Conservation (phyloP, 2,797 vertebrate genomes). For the Hippocampus kuda region DNA sequence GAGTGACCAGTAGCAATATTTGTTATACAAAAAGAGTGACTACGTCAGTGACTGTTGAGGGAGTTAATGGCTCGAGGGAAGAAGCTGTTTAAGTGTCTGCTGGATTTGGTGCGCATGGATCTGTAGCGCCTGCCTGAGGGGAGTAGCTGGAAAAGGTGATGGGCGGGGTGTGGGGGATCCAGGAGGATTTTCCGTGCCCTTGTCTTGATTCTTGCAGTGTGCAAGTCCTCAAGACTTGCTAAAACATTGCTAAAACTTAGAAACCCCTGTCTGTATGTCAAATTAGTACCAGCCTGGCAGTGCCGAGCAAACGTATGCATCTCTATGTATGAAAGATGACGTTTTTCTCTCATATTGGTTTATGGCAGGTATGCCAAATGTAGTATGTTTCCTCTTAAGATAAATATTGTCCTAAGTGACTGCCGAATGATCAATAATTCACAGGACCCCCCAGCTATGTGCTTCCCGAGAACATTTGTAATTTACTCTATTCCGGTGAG, state of each 20-base stretch:
- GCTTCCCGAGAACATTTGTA: constrained; percentile 41
- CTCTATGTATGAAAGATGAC: background rate
- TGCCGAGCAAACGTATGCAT: background rate
- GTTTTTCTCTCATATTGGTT: background rate
- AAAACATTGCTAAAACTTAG: background rate
- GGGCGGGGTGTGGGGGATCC: too few relatives aligned
- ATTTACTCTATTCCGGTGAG: constrained; percentile 37
- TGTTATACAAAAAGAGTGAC: too few relatives aligned
- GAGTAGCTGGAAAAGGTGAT: too few relatives aligned
- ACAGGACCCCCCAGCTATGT: constrained; percentile 58
- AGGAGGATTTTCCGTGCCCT: too few relatives aligned
- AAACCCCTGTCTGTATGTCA: background rate
- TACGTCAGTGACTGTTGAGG: too few relatives aligned
- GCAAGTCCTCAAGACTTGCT: too few relatives aligned
- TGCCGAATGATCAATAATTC: constrained; percentile 61
- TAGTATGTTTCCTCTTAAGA: constrained; percentile 12
- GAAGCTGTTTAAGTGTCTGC: too few relatives aligned
- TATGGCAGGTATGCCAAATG: background rate
- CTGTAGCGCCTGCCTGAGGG: too few relatives aligned
- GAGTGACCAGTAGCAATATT: too few relatives aligned
- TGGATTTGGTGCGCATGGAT: too few relatives aligned
- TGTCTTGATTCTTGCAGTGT: too few relatives aligned
- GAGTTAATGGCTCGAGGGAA: too few relatives aligned
- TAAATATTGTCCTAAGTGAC: constrained; percentile 47
- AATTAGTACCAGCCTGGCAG: background rate